These are phyloP conservation scores for Lochmaea crataegi DNA, from an alignment of 2,888 invertebrate species.

Conservation along the genomic window DNA sequence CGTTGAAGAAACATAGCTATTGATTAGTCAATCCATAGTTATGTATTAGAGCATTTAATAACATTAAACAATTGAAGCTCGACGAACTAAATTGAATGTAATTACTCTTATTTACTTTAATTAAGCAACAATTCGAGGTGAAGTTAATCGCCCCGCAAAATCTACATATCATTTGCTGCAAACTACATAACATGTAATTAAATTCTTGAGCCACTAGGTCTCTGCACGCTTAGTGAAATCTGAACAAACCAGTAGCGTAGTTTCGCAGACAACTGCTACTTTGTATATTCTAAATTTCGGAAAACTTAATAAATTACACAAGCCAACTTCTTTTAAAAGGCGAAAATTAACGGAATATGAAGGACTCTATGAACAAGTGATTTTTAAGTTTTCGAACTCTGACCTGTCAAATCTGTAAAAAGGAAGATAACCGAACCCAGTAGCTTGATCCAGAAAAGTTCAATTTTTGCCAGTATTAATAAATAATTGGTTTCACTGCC, in stretches of 20 bases:
- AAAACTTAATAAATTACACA: too few relatives aligned
- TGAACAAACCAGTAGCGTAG: background rate
- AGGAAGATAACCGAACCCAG: too few relatives aligned
- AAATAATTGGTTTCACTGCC: too few relatives aligned
- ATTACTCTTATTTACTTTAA: slow-evolving; percentile 4
- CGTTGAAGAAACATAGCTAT: background rate
- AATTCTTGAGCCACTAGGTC: slow-evolving; percentile 24
- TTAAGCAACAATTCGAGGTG: slow-evolving; percentile 9
- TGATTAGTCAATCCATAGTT: background rate
- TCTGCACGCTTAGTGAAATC: slow-evolving; percentile 19
- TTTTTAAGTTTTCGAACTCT: too few relatives aligned
- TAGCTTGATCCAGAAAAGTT: too few relatives aligned
- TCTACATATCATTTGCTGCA: slow-evolving; percentile 23
- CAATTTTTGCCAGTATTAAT: too few relatives aligned
- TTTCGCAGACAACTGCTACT: background rate
- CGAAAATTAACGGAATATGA: too few relatives aligned
- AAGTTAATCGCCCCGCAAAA: slow-evolving; percentile 22
- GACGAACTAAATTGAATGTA: slow-evolving; percentile 6
- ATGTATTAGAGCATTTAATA: background rate
- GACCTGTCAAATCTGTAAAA: too few relatives aligned
- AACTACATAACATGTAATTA: slow-evolving; percentile 31
- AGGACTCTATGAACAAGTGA: too few relatives aligned
- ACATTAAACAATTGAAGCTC: background rate
- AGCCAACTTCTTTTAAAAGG: too few relatives aligned
- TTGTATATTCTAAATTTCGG: too few relatives aligned